A percentile compares a stretch with the other conserved stretches of the same genome.
phyloP scores from a whole-genome alignment of 2,797 vertebrate species.

The Amazona ochrocephala region DNA sequence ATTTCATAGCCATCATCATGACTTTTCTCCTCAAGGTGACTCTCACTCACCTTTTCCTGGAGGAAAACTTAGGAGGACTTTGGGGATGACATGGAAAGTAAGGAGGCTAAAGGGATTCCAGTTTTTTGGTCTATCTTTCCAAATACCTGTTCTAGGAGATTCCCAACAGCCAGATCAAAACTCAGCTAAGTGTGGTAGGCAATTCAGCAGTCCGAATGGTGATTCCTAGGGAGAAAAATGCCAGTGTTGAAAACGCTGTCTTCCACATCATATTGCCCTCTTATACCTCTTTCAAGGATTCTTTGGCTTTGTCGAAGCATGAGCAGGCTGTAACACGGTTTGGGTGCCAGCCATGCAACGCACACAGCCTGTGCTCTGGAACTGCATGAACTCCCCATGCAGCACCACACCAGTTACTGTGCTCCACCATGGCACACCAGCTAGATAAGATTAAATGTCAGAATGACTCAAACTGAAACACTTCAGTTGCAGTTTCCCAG shows the following conservation, averaged over 20 bases:
- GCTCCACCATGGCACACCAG: neutral
- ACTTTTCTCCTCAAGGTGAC: neutral
- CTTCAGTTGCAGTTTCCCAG: neutral
- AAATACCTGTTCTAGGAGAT: neutral
- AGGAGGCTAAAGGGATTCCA: neutral
- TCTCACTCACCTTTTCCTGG: neutral
- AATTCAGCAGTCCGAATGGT: neutral
- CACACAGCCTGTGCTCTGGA: accelerated
- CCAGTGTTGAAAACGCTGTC: neutral
- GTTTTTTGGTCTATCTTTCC: neutral
- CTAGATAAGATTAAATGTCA: neutral
- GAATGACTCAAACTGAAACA: neutral
- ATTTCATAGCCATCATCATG: neutral
- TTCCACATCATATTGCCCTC: neutral
- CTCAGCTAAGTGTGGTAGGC: neutral
- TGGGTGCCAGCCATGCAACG: neutral
- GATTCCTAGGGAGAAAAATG: neutral
- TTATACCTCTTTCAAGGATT: neutral
- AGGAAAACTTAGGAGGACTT: neutral
- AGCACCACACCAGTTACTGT: neutral
- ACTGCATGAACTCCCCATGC: accelerated
- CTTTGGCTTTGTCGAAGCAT: neutral
- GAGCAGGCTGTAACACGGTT: neutral
- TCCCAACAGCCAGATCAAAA: neutral
- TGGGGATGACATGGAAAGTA: neutral